Evolutionary conservation across 2,888 invertebrate genomes (phyloP).

Genomic region (Sminthurides aquaticus): DNA sequence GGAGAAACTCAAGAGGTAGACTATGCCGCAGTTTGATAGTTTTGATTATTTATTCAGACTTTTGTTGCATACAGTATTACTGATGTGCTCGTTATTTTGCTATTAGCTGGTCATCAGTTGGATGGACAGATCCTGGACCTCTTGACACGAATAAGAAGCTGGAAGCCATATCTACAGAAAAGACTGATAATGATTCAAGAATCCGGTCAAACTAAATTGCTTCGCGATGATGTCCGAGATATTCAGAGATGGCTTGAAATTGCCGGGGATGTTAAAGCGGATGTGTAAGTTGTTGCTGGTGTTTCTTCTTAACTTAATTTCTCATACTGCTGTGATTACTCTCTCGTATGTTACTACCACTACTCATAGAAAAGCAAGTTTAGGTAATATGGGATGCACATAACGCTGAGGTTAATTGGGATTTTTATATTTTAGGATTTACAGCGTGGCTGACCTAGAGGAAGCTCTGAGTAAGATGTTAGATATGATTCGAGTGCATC

Average conservation of each 20-base stretch:
- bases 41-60: too few relatives aligned
- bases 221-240: conserved; percentile 34
- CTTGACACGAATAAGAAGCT: conserved; percentile 31
- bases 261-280: conserved; percentile 34
- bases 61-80: too few relatives aligned
- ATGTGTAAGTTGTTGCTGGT: conserved; percentile 30
- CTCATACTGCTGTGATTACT: not conserved
- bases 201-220: conserved; percentile 25
- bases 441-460: conserved; percentile 31
- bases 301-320: not conserved
- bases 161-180: conserved; percentile 33
- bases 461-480: conserved; percentile 35
- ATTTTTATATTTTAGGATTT: too few relatives aligned
- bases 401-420: too few relatives aligned
- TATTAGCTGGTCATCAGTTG: not conserved
- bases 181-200: conserved; percentile 26
- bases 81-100: too few relatives aligned
- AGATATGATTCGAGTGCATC: conserved; percentile 39
- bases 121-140: conserved; percentile 25
- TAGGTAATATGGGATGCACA: too few relatives aligned
- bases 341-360: too few relatives aligned
- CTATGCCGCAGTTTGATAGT: too few relatives aligned
- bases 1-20: not conserved
- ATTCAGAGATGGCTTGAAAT: conserved; percentile 36
- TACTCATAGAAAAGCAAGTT: too few relatives aligned